Evolutionary conservation across 2,888 invertebrate genomes (phyloP), one percentile per base, ranked within the genome.

Genomic region (Mythimna albipuncta): DNA sequence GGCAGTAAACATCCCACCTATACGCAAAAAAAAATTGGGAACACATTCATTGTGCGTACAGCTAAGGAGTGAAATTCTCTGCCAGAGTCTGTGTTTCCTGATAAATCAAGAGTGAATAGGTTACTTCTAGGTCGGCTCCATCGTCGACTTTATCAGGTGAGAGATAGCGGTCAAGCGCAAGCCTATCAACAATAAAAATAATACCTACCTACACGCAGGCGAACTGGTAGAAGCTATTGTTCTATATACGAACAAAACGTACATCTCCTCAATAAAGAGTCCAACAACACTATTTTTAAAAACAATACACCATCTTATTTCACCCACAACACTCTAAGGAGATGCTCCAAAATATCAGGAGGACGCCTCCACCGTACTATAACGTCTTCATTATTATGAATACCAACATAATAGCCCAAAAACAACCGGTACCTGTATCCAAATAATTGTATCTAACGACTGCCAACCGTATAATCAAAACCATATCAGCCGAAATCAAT

Each of bases 401-500:
- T 81, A 82, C 77, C 64, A 78, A 82, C 57, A 61, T 82, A 82
- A 79, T 79, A 55, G 66, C 58, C 77, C 61, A 72, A 82, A 76
- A 87, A 77, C 82, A 82, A 79, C 77, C 67, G 38, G 76, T 62
- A 72, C 69, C 71, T 87, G 91, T 91, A 89, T 88, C 89, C 92
- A 92, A 92, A 94, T 94, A 95, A 95, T 95, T 93, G 93, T 93
- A 93, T 93, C 93, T 93, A 94, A 94, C 94, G 89, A 93, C 92
- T 85, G 78, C 91, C 90, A 91, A 92, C 89, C 93, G 79, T 95
- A 92, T 96, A 95, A 96, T 96, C 95, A 95, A 94, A 95, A 94
- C 89, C 93, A 90, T 95, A 95, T 95, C 95, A 94, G 90, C 88
- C 91, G 89, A 95, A 96, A 96, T 96, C 95, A 96, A 96, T 96